Evolutionary conservation across 2,888 invertebrate genomes (phyloP), one percentile per base, ranked within the genome.

Genomic region (Boloria euphrosyne): DNA sequence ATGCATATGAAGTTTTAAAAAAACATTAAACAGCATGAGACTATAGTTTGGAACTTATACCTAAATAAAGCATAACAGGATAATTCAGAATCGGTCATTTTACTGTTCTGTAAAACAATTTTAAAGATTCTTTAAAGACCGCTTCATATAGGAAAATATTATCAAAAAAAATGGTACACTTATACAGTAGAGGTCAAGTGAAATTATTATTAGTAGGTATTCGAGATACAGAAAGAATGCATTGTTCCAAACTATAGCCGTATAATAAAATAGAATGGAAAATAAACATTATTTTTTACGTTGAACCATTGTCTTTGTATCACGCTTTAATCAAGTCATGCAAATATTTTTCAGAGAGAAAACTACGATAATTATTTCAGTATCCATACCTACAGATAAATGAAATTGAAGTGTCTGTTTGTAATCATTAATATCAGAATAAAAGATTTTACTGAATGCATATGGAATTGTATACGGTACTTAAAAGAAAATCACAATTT

Each of bases 231-330:
- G 17, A 43, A 43, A 46, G n/a, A 46, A 44, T 46, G 22, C 31
- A 61, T 62, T 66, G 66, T 66, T 66, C 31, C 18, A 38, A 57
- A 66, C 55, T 57, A 50, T 62, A 62, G 44, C 51, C 55, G 66
- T 62, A 43, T 51, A 62, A 49, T 27, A 27, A 31, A 59, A 66
- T 55, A 22, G 49, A 51, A 62, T 57, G 22, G 14, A 51, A 50
- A 62, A 59, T 59, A 31, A 59, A 59, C 47, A 38, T 49, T 49
- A 59, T 59, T 31, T 18, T 49, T 59, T 14, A 49, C 22, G 22
- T 38, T 38, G 17, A 17, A 17, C 47, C 49, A 59, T 49, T 59
- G 47, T 49, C 49, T 59, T 18, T 14, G 59, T 59, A 59, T 49
- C 57, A 46, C n/a, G 57, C 27, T 57, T 57, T 46, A 57, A 57